Base-by-base conservation (phyloP, 2,888 invertebrate species). In the Leptopilina drosophilae region DNA sequence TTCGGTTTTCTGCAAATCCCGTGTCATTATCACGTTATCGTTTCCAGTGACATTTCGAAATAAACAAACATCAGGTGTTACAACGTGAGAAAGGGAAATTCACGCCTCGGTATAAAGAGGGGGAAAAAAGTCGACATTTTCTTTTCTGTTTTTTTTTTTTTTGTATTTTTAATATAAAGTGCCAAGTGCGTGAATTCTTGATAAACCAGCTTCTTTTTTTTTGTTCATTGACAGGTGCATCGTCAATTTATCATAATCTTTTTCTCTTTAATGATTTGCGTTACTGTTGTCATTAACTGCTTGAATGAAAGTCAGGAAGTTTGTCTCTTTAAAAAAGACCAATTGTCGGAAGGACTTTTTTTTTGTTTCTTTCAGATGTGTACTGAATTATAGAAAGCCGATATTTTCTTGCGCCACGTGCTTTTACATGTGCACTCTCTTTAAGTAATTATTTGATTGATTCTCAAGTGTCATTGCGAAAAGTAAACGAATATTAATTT, bases 41-140 rank as follows among this genome's bases (percentile, higher is more conserved):
- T 69, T 69, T 33, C 7, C 7, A 33, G 69, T 69, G 53, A 53
- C 12, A 53, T 53, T 26, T 49, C 26, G 53, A 69, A 69, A 69
- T 26, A 69, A 69, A 69, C 53, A 69, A 69, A 69, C 53, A 53
- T 53, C 73, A 59, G 73, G 73, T 73, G 40, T 9, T 33, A 73
- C 53, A n/a, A n/a, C 56, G 66, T 66, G 26, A 26, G 9, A 26
- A 26, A 69, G 53, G 14, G 9, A 73, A 56, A 73, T 14, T 53
- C 20, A 73, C 7, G 33, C 56, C 56, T 40, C 56, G 11, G 56
- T 73, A 49, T 49, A 49, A 11, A 49, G 49, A 12, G 46, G 46
- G 46, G 46, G 33, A 73, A 73, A 59, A 73, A 33, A 26, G 12
- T 12, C 7, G 26, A 64, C 40, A 64, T 64, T 40, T 26, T 33